A percentile compares a stretch with the other conserved stretches of the same genome.
Evolutionary conservation across 2,888 invertebrate genomes (phyloP).

Genomic region (Mesorhabditis spiculigera): DNA sequence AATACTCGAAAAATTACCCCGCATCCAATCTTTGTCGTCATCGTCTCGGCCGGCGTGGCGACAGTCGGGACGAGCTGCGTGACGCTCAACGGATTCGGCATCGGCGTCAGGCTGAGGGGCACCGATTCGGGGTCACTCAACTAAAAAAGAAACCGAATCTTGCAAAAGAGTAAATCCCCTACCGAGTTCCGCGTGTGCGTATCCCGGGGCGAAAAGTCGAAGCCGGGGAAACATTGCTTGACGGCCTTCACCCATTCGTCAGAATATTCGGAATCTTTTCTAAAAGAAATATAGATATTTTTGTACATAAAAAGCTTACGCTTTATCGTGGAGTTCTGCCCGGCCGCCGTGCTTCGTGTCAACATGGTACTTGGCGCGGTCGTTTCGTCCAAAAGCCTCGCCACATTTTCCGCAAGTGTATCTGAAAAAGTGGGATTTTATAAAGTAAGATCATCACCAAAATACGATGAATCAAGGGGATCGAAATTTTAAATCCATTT

Average conservation of each 20-base stretch:
- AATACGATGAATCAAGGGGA: no score
- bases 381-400: conserved; percentile 3
- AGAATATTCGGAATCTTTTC: conserved; percentile 4
- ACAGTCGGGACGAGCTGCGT: no score
- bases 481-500: no score
- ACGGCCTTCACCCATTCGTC: conserved; percentile 5
- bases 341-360: neutral
- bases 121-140: no score
- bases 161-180: no score
- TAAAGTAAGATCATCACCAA: no score
- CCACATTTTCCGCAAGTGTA: conserved; percentile 3
- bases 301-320: neutral
- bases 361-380: neutral
- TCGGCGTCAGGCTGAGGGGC: no score
- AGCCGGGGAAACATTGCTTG: conserved; percentile 5
- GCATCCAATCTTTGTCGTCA: no score
- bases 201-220: conserved; percentile 1
- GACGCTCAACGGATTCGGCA: no score
- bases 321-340: neutral
- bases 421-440: neutral
- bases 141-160: no score
- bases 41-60: no score
- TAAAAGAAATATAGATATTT: neutral
- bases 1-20: no score
- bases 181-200: neutral